Evolutionary conservation across 2,888 invertebrate genomes (phyloP), one percentile per base, ranked within the genome.

Genomic region (Chrysina gloriosa): DNA sequence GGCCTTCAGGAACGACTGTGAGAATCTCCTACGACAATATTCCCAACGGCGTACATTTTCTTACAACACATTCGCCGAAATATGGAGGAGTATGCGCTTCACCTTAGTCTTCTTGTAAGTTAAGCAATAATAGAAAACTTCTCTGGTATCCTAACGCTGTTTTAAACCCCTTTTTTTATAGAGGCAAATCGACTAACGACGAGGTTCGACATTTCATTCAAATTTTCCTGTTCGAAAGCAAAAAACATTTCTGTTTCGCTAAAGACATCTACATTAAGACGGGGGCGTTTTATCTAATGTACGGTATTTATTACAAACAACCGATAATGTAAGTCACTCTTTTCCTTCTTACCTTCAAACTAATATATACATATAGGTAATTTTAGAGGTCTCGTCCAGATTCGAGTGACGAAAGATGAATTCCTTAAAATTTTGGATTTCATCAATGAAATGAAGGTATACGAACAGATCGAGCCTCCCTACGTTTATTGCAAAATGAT

Each of bases 251-350:
- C 14, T 5, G 58, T 11, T 58, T 16, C n/a, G 34, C 47, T 14
- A 14, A 54, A 2, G 25, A 66, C 21, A 34, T 58, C 36, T 73
- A 75, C 56, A 73, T 75, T 3, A 76, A 77, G 77, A 70, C 78
- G 21, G 80, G 79, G 3, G 79, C 79, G 0, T 69, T 82, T 42
- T 81, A 79, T 72, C 64, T 79, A 25, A 52, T 82, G 5, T 81
- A 81, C 70, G 77, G 75, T 3, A 56, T 82, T 16, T 82, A 79
- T 71, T 80, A 78, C 65, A 80, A 80, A 67, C 81, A 81, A 70
- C 80, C 80, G 1, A 36, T 79, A 6, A 74, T 72, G 80, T 80
- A 73, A 76, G 75, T 65, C 2, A 14, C 14, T n/a, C 9, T 7
- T 2, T 29, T 29, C 3, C 39, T 52, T 27, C 3, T 3, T 11